These are phyloP conservation scores for Sitobion miscanthi DNA, from an alignment of 1,140 invertebrate species.

Conservation along the genomic window DNA sequence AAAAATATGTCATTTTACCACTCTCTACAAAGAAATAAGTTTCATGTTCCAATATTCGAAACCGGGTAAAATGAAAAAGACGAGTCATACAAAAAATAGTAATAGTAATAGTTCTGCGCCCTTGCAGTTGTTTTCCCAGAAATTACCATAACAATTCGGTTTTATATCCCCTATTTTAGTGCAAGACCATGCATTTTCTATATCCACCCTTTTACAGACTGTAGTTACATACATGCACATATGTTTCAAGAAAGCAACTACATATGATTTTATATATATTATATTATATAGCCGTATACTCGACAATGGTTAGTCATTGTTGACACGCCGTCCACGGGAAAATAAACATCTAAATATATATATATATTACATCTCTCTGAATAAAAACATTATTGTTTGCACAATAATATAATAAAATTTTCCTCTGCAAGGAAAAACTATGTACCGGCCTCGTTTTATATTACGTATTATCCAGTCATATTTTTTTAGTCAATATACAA, in stretches of 20 bases:
- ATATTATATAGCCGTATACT: background rate
- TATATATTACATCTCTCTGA: background rate
- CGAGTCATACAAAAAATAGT: background rate
- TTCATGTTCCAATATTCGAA: background rate
- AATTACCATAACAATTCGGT: slow-evolving; percentile 25
- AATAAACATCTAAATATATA: background rate
- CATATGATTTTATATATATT: background rate
- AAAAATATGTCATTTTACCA: background rate
- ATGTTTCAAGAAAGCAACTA: background rate
- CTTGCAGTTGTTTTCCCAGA: background rate
- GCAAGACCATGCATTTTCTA: background rate
- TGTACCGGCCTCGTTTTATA: too few relatives aligned
- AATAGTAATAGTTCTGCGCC: background rate
- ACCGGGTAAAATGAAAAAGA: background rate
- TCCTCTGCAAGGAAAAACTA: background rate
- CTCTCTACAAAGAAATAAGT: background rate
- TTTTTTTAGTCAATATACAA: background rate
- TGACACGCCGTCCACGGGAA: background rate
- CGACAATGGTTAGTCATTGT: background rate
- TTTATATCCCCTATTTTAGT: background rate
- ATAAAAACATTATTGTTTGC: background rate
- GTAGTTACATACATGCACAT: background rate
- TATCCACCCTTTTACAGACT: background rate
- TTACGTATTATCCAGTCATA: background rate
- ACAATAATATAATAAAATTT: background rate